phyloP scores from a whole-genome alignment of 2,797 vertebrate species.

The Sebastes iracundus region DNA sequence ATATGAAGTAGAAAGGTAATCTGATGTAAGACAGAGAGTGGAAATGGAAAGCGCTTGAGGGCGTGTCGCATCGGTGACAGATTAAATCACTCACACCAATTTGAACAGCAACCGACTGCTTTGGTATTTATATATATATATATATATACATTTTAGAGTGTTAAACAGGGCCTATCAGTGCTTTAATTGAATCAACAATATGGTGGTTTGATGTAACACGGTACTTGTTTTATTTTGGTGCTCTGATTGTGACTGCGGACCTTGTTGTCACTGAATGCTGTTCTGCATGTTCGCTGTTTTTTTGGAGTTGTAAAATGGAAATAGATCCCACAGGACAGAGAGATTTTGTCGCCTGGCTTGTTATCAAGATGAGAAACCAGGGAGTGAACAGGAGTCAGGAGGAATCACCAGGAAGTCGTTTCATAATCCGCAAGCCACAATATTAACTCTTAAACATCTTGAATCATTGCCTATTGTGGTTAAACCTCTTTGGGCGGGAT shows the following conservation, averaged over 20 bases:
- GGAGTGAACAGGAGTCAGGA: background rate
- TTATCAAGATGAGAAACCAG: background rate
- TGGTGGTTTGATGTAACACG: background rate
- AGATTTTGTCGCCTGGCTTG: background rate
- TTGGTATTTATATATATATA: background rate
- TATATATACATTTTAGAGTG: background rate
- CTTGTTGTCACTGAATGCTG: background rate
- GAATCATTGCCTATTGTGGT: background rate
- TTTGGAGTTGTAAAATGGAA: constrained; percentile 2
- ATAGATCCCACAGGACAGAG: background rate
- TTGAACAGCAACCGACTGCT: background rate
- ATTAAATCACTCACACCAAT: background rate
- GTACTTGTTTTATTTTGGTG: background rate
- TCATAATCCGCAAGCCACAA: background rate
- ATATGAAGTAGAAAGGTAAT: background rate
- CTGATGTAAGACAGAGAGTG: background rate
- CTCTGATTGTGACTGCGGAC: background rate
- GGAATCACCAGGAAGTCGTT: background rate
- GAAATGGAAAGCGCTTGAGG: constrained; percentile 9
- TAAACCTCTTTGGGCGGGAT: background rate
- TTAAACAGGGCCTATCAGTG: background rate
- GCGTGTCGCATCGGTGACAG: background rate
- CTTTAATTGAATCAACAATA: background rate
- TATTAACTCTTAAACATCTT: background rate
- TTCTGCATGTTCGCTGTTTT: background rate